phyloP scores from a whole-genome alignment of 2,888 invertebrate genomes.

The Dasysyrphus tricinctus region DNA sequence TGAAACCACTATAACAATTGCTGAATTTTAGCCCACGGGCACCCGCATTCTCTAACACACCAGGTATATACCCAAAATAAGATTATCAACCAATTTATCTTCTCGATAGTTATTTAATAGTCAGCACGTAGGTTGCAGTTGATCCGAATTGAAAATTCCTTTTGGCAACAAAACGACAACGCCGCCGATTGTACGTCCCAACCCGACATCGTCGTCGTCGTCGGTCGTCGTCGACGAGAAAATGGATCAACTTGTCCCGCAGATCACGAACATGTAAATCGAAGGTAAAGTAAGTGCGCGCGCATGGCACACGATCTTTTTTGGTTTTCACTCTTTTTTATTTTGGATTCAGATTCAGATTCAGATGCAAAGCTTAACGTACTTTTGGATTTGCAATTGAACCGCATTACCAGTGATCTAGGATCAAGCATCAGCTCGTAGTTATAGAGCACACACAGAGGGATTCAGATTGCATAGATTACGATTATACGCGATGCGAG shows the following conservation, averaged over 20 bases:
- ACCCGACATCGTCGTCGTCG: background rate
- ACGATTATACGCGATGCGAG: constrained; percentile 24
- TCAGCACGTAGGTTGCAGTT: constrained; percentile 73
- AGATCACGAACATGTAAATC: constrained; percentile 48
- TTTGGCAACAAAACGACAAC: constrained; percentile 51
- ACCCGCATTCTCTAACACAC: constrained; percentile 66
- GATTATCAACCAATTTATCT: constrained; percentile 74
- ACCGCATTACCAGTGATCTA: constrained; percentile 47
- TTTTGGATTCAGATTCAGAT: background rate
- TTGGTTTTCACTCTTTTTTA: constrained; percentile 12
- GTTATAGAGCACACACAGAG: constrained; percentile 38
- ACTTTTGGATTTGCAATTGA: constrained; percentile 39
- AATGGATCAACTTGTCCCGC: constrained; percentile 71
- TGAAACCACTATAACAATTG: constrained; percentile 49
- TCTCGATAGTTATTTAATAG: constrained; percentile 73
- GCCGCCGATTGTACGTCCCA: background rate
- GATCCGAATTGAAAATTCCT: constrained; percentile 74
- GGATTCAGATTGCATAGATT: constrained; percentile 41
- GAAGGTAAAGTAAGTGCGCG: constrained; percentile 44
- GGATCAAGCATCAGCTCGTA: constrained; percentile 42
- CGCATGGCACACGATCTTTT: constrained; percentile 55
- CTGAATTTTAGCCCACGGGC: constrained; percentile 66
- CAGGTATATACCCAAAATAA: constrained; percentile 57
- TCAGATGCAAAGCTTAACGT: constrained; percentile 11
- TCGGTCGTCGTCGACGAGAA: constrained; percentile 14